Percentiles rank a stretch among this genome's conserved stretches.
phyloP scores from a whole-genome alignment of 2,113 vertebrate species.

The Heterocephalus glaber region DNA sequence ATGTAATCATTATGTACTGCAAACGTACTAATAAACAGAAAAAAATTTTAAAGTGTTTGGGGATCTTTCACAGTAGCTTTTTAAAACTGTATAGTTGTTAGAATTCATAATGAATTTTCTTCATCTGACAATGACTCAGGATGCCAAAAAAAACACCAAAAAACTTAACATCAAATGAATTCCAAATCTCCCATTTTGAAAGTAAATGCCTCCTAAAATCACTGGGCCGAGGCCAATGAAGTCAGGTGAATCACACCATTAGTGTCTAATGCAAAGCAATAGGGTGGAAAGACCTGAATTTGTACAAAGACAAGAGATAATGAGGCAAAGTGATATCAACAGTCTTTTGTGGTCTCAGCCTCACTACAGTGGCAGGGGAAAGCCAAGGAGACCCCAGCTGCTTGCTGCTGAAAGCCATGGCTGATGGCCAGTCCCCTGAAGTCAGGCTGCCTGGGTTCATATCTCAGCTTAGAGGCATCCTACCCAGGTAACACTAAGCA shows the following conservation, averaged over 20 bases:
- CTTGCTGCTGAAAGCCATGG: background rate
- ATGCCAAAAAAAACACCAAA: slow-evolving; percentile 32
- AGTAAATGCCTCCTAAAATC: slow-evolving; percentile 45
- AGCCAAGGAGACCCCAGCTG: background rate
- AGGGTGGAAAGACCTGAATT: background rate
- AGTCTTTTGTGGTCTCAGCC: background rate
- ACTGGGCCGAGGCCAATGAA: background rate
- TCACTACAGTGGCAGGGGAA: background rate
- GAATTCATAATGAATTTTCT: background rate
- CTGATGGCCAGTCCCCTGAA: background rate
- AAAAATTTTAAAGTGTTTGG: background rate
- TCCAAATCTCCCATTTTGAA: slow-evolving; percentile 5
- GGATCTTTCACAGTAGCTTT: slow-evolving; percentile 28
- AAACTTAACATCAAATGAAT: background rate
- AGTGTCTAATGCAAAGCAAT: background rate
- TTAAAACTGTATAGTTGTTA: background rate
- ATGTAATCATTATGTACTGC: background rate
- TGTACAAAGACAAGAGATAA: background rate
- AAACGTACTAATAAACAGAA: background rate
- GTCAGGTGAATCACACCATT: background rate
- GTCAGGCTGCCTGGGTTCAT: background rate
- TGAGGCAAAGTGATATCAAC: background rate
- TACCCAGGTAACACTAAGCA: background rate
- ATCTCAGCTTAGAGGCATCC: background rate
- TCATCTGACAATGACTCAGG: background rate